Conservation (phyloP, 2,113 vertebrate genomes). For the Peromyscus californicus region DNA sequence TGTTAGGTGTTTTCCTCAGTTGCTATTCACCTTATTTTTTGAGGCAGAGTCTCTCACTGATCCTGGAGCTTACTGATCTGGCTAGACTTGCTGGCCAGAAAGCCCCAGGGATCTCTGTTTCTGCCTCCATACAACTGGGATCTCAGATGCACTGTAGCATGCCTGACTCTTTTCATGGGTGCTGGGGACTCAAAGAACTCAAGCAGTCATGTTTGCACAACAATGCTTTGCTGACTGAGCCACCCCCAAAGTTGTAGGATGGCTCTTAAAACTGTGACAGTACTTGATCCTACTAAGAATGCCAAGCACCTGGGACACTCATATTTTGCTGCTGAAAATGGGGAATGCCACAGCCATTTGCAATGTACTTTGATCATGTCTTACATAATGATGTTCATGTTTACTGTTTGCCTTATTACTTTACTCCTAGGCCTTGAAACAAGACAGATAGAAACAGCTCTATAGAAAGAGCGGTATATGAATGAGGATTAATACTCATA, state of each 20-base stretch:
- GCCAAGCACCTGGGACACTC: not conserved
- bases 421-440: conserved; percentile 9
- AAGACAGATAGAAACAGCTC: not conserved
- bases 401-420: not conserved
- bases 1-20: not conserved
- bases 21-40: not conserved
- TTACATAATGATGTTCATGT: not conserved
- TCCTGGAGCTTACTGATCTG: not conserved
- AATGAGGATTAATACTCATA: conserved; percentile 2
- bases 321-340: not conserved
- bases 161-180: not conserved
- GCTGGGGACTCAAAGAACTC: not conserved
- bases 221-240: not conserved
- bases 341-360: not conserved
- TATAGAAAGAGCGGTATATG: not conserved
- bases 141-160: not conserved
- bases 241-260: not conserved
- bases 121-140: not conserved
- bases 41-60: not conserved
- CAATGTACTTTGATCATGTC: not conserved
- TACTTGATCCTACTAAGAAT: not conserved
- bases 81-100: not conserved
- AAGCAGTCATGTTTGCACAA: not conserved
- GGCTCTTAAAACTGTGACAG: not conserved
- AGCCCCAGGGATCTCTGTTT: not conserved